A percentile compares a stretch with the other conserved stretches of the same genome.
phyloP scores from a whole-genome alignment of 2,888 invertebrate genomes.

The Agriopis leucophaearia region DNA sequence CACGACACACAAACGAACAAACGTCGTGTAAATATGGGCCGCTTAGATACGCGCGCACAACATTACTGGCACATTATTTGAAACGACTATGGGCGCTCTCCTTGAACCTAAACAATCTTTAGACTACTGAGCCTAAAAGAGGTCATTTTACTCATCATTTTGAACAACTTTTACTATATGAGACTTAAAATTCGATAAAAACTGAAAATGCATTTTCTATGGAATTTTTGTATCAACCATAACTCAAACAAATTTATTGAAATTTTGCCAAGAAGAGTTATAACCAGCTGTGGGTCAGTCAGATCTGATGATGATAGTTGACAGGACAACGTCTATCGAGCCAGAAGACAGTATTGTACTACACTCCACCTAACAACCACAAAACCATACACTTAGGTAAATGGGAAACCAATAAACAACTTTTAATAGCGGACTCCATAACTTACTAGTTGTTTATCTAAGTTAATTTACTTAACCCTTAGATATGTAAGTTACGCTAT shows the following conservation, averaged over 20 bases:
- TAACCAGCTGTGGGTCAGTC: too few species aligned
- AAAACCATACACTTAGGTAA: not conserved
- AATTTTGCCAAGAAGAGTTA: too few species aligned
- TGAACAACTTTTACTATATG: too few species aligned
- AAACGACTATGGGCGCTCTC: too few species aligned
- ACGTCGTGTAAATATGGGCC: conserved; percentile 11
- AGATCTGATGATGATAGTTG: too few species aligned
- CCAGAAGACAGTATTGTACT: too few species aligned
- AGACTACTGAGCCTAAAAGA: too few species aligned
- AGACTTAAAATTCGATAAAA: too few species aligned
- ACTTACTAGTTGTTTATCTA: conserved; percentile 5
- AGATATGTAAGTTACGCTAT: conserved; percentile 22
- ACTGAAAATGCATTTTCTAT: too few species aligned
- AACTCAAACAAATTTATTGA: not conserved
- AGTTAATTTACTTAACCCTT: conserved; percentile 32
- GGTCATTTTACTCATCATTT: too few species aligned
- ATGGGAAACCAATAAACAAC: conserved; percentile 3
- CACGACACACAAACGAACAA: conserved; percentile 12
- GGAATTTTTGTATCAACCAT: not conserved
- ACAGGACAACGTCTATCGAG: too few species aligned
- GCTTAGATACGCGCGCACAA: conserved; percentile 9
- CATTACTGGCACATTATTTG: not conserved
- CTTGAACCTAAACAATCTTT: too few species aligned
- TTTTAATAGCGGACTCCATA: conserved; percentile 11
- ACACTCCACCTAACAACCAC: not conserved